These are phyloP conservation scores for Episyrphus balteatus DNA, from an alignment of 1,140 invertebrate genomes.

Conservation along the genomic window DNA sequence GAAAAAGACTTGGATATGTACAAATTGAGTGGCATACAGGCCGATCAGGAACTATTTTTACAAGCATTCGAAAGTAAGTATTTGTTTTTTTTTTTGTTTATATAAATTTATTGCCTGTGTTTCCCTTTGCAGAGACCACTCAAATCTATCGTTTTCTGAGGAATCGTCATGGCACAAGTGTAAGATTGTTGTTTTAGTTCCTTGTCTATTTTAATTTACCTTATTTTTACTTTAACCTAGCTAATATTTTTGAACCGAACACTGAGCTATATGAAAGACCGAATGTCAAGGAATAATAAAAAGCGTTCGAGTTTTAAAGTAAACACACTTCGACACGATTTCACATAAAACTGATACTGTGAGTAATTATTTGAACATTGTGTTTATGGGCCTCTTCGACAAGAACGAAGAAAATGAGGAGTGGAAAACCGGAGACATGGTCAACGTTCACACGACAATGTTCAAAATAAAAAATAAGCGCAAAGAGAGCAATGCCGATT, in stretches of 20 bases:
- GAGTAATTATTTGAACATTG: constrained; percentile 74
- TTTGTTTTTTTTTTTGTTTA: neutral
- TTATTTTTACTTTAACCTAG: constrained; percentile 50
- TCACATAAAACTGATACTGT: constrained; percentile 44
- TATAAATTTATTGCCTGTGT: constrained; percentile 2
- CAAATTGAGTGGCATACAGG: constrained; percentile 66
- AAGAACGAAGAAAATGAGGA: constrained; percentile 40
- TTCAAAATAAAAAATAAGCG: constrained; percentile 88
- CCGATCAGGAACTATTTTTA: constrained; percentile 86
- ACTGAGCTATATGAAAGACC: constrained; percentile 80
- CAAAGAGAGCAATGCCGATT: constrained; percentile 77
- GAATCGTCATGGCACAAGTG: constrained; percentile 78
- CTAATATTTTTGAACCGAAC: constrained; percentile 85
- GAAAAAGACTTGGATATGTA: constrained; percentile 56
- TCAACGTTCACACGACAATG: constrained; percentile 76
- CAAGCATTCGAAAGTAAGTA: constrained; percentile 92
- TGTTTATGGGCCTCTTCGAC: constrained; percentile 74
- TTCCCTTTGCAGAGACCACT: constrained; percentile 68
- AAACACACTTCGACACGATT: constrained; percentile 54
- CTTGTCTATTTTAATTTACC: neutral
- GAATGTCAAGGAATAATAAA: constrained; percentile 74
- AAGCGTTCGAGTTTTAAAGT: constrained; percentile 58
- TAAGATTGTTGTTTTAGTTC: constrained; percentile 44
- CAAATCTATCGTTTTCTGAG: constrained; percentile 90
- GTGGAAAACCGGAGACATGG: constrained; percentile 40